Conservation (phyloP, 2,797 vertebrate species). For the Gephyroberyx darwinii region DNA sequence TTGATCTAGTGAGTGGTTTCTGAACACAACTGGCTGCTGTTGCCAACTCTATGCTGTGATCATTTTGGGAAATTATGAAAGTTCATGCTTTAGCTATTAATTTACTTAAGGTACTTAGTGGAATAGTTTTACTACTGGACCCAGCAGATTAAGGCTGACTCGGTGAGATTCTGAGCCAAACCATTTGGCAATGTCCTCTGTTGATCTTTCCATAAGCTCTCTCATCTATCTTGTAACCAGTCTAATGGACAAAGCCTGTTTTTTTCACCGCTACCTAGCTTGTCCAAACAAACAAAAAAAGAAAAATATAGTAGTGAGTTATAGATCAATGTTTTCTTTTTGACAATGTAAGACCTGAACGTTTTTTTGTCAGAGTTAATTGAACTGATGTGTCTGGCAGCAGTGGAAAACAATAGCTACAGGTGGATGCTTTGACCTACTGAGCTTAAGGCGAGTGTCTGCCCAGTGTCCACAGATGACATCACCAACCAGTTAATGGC, state of each 20-base stretch:
- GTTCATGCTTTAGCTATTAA: constrained; percentile 24
- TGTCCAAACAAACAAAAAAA: constrained; percentile 15
- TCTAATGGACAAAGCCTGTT: constrained; percentile 20
- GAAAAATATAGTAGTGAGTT: background rate
- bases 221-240: constrained; percentile 19
- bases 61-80: constrained; percentile 14
- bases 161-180: constrained; percentile 44
- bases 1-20: background rate
- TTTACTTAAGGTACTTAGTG: constrained; percentile 19
- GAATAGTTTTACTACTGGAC: constrained; percentile 21
- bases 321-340: background rate
- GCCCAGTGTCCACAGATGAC: constrained; percentile 58
- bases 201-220: constrained; percentile 47
- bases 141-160: constrained; percentile 45
- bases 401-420: constrained; percentile 24
- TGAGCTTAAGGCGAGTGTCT: constrained; percentile 47
- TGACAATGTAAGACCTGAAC: constrained; percentile 16
- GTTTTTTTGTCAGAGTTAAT: background rate
- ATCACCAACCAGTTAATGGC: constrained; percentile 60
- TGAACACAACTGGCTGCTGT: constrained; percentile 1
- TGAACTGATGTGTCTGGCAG: constrained; percentile 21
- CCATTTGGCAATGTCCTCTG: constrained; percentile 53
- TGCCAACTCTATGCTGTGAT: constrained; percentile 18
- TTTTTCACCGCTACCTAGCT: constrained; percentile 16
- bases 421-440: constrained; percentile 28